These are phyloP conservation scores for Emys orbicularis DNA, from an alignment of 2,797 vertebrate genomes.

Conservation along the genomic window DNA sequence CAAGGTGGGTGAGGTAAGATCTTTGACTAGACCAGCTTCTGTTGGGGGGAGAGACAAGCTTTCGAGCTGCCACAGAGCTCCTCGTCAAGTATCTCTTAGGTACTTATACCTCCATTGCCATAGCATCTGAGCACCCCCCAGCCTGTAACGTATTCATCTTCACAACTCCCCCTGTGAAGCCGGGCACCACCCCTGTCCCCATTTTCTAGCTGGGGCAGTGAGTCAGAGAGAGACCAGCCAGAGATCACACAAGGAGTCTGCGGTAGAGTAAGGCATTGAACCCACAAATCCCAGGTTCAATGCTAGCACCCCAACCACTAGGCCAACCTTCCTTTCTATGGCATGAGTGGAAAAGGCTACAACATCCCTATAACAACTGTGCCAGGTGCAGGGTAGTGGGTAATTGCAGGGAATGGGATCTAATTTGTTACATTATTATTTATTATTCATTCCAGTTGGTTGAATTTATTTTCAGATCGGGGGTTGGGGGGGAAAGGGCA, in stretches of 20 bases:
- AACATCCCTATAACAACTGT: background rate
- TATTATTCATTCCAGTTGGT: background rate
- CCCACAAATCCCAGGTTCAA: background rate
- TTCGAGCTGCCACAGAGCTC: background rate
- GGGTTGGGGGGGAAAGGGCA: too few species aligned
- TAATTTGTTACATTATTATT: background rate
- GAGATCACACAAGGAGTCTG: background rate
- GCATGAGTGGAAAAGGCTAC: background rate
- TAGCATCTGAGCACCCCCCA: background rate
- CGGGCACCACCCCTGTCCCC: background rate
- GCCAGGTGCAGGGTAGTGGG: too few species aligned
- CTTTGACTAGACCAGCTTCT: background rate
- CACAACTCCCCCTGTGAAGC: background rate
- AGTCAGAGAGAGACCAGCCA: background rate
- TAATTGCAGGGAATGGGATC: background rate
- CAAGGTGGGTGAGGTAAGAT: background rate
- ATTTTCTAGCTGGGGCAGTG: background rate
- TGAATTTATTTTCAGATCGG: background rate
- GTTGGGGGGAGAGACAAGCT: background rate
- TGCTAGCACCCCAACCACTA: accelerated
- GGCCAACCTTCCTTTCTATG: background rate
- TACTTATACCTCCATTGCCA: background rate
- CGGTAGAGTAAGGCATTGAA: background rate
- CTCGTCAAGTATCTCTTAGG: background rate
- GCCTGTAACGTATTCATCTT: background rate